Evolutionary conservation across 1,140 invertebrate genomes (phyloP).

Genomic region (Tetramorium simillimum): DNA sequence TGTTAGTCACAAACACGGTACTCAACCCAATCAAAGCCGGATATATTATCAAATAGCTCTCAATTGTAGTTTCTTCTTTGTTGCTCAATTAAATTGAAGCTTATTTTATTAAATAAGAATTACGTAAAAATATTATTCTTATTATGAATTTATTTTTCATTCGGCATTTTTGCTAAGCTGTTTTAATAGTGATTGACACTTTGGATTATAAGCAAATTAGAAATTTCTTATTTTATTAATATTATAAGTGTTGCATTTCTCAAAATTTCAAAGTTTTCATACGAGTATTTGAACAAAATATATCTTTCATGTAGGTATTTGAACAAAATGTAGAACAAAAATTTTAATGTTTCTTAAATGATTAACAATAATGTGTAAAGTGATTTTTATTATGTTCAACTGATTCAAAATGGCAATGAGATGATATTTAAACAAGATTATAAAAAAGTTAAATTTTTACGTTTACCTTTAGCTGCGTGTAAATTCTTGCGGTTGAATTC

Average conservation of each 20-base stretch:
- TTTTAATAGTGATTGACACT: neutral
- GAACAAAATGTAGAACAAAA: neutral
- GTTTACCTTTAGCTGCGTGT: neutral
- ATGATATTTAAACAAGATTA: neutral
- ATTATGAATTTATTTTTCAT: too few relatives aligned
- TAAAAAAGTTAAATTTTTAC: neutral
- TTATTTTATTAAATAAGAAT: neutral
- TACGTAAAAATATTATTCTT: neutral
- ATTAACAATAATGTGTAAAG: neutral
- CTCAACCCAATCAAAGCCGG: constrained; percentile 39
- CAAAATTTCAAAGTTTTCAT: neutral
- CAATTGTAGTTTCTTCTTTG: neutral
- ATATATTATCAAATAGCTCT: neutral
- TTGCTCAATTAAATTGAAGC: neutral
- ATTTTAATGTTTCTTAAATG: neutral
- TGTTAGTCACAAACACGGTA: constrained; percentile 71
- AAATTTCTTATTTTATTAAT: neutral
- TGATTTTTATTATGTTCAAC: neutral
- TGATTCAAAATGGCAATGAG: neutral
- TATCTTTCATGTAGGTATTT: too few relatives aligned
- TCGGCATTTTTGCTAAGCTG: too few relatives aligned
- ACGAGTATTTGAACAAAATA: too few relatives aligned
- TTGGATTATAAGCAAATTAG: neutral
- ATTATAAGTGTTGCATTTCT: neutral
- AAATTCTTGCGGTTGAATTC: neutral